Evolutionary conservation across 2,113 vertebrate genomes (phyloP), one percentile per base, ranked within the genome.

Genomic region (Cryptotis parvus): DNA sequence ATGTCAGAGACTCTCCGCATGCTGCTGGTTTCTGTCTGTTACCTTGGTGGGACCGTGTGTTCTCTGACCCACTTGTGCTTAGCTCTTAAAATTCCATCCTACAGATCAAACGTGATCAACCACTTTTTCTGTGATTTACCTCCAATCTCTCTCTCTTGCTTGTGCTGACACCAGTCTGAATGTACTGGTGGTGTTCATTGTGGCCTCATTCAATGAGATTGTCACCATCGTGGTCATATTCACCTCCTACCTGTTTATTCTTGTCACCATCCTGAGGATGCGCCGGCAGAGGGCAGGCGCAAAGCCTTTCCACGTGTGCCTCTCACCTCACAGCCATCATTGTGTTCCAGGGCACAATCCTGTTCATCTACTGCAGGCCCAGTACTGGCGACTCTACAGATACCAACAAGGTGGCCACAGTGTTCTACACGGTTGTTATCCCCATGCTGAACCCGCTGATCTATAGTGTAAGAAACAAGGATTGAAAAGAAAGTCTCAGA

Each of bases 291-390:
- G n/a, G 82, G 89, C 9, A 82, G 91, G 20, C 66, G 10, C 29
- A 97, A 95, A 91, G 86, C 95, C 2, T 96, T 97, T 96, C 95
- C 9, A 95, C 95, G 20, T 97, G 96, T 49, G 90, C 87, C 7
- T 97, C 96, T n/a, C 96, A 97, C 52, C 78, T 97, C 79, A 94
- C 68, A 18, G 89, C 92, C 45, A 91, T 97, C 5, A 0, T 43
- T 1, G 61, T 96, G 35, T 95, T 94, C 18, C 96, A 97, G 41
- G 88, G 94, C 7, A 91, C 92, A 6, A 88, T 94, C 6, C 73
- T 96, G 22, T 95, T 79, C 8, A 91, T 88, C 45, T 96, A 97
- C n/a, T 87, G 96, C 18, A 4, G 39, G 8, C 85, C 95, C 18
- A 83, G 45, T 27, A 91, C 93, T 1, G 68, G n/a, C 16, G 80